These are phyloP conservation scores for Drosophila aldrichi DNA, from an alignment of 2,888 invertebrate species.

Conservation along the genomic window DNA sequence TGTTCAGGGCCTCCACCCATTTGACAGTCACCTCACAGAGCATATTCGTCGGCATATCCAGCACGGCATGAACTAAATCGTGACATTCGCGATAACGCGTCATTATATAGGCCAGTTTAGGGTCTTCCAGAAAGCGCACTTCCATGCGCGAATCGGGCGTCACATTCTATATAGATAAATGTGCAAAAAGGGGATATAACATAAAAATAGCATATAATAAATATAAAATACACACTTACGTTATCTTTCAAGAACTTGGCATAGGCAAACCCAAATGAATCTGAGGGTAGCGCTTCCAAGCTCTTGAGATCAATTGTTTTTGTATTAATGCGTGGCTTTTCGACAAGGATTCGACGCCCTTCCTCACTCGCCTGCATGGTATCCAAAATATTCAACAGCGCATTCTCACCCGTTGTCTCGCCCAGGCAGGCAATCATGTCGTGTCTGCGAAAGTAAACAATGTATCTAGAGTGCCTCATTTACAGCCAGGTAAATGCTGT, in stretches of 20 bases:
- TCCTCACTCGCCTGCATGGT: conserved; percentile 92
- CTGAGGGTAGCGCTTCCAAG: conserved; percentile 90
- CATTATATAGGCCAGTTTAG: conserved; percentile 97
- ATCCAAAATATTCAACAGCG: conserved; percentile 90
- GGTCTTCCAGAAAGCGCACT: conserved; percentile 96
- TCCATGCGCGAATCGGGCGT: conserved; percentile 96
- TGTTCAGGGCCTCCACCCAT: conserved; percentile 99
- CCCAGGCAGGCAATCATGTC: conserved; percentile 98
- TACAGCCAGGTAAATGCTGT: not conserved
- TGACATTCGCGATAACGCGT: conserved; percentile 98
- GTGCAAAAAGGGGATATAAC: not conserved
- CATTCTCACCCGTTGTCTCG: conserved; percentile 93
- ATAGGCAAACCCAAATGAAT: conserved; percentile 95
- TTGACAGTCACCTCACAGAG: conserved; percentile 96
- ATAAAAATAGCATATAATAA: too few species aligned
- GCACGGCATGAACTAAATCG: conserved; percentile 95
- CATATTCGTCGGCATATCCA: conserved; percentile 98
- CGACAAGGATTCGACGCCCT: conserved; percentile 90
- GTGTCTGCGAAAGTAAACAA: conserved; percentile 85
- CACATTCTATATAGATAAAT: conserved; percentile 87
- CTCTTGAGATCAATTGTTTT: conserved; percentile 91
- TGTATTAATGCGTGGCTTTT: conserved; percentile 95
- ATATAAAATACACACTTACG: conserved; percentile 80
- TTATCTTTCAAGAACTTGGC: conserved; percentile 92
- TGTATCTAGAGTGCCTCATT: not conserved